Base-by-base conservation (phyloP, 2,797 vertebrate species). In the Lutjanus argentimaculatus region DNA sequence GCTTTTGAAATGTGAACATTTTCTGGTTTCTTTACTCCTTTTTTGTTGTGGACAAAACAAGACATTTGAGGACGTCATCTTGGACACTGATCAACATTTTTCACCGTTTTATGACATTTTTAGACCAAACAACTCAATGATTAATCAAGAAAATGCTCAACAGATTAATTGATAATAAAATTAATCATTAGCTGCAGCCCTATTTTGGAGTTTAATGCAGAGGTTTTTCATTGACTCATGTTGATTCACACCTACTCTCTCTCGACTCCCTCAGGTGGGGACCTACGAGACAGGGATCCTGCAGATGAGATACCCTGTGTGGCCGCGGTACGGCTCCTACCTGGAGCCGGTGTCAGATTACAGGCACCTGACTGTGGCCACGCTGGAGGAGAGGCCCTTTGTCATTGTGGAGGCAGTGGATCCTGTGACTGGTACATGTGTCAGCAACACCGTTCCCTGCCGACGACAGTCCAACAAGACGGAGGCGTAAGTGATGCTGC, bases 391-490 rank as follows among this genome's bases (percentile, higher is more conserved):
- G 91, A 92, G 98, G 19, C 98, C 98, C 52, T 99, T 99, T 0
- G 98, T 99, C 80, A 99, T 99, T 0, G 98, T 99, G 92, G 98
- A 99, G 95, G 95, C 96, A 7, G 98, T 97, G 0, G 98, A 99
- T 85, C 96, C 97, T 0, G 84, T 90, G 82, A 98, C 97, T 0
- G 98, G 98, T 0, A 97, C 97, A 66, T 99, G 98, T 0, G 97
- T 99, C 59, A 97, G 97, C 92, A 99, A 98, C 95, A 99, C 98
- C 0, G 98, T 99, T 21, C 98, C 98, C 80, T 99, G 98, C 93
- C 95, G 98, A 57, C 96, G 98, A 67, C 98, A 99, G 80, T 97
- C 96, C 94, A 99, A 98, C 91, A 97, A 95, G 89, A 96, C 95
- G 0, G 96, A 96, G 69, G 49, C 84, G 96, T 96, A 79, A 95